Base-by-base conservation (phyloP, 2,888 invertebrate genomes). In the Cylindroiulus punctatus region DNA sequence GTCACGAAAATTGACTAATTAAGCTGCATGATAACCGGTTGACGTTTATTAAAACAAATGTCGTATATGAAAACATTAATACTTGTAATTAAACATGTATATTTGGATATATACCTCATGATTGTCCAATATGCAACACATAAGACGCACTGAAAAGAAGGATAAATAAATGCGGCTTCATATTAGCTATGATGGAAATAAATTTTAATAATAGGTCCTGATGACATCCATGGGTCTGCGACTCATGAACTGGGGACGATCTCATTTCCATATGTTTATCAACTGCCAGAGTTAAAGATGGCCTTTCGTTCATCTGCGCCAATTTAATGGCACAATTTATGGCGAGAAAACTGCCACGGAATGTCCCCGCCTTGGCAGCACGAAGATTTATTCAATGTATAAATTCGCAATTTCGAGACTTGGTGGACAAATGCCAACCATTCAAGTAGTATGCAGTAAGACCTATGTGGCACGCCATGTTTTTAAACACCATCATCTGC, bases 391-490 rank as follows among this genome's bases (percentile, higher is more conserved):
- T 65, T 65, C 65, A 65, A 26, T 65, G 65, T 65, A 65, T 65
- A 65, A 65, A 65, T 65, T 65, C n/a, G 65, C 65, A 65, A 65
- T 65, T 65, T 65, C 65, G 65, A 65, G 65, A 65, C 26, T 65
- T 10, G 65, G 65, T 65, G 65, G 65, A 65, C 65, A 65, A 22
- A 65, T 65, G 65, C 65, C 65, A 65, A 65, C 26, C n/a, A 52
- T 65, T 10, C 1, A 7, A 22, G 7, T 65, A 65, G 22, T n/a
- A n/a, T n/a, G 26, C 65, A 65, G 65, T 26, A 65, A 65, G 65
- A 65, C 65, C 65, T 65, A 65, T 65, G 26, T 26, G 65, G 26
- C 65, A 26, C 65, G 65, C 65, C 19, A 52, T 65, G 65, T 26
- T 65, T 65, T 65, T 65, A 65, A 65, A 26, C 65, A 26, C 65